Base-by-base conservation (phyloP, 2,113 vertebrate genomes). In the Nicator chloris region DNA sequence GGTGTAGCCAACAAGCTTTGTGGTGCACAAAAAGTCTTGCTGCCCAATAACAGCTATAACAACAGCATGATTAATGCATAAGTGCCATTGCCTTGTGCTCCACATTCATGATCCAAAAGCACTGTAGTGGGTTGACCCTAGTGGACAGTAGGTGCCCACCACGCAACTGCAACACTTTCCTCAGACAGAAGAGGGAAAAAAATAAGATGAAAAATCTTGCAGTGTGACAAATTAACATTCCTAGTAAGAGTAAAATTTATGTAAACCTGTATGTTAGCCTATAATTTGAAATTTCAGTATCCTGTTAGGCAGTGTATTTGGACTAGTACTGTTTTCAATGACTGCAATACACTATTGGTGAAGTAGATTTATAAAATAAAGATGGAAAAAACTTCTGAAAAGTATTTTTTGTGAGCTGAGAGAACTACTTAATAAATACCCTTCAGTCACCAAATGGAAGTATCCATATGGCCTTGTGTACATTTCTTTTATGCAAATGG, bases 51-150 rank as follows among this genome's bases (percentile, higher is more conserved):
- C 19, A 40, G 10, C 26, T 24, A 3, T 50, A 60, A 5, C 10
- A 40, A 12, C 20, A 91, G 7, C 4, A 59, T 0, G 2, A 5
- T 37, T 79, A n/a, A 42, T 31, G 33, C 6, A 68, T 15, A 66
- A 15, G 8, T 60, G 5, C 6, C 3, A 3, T 31, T 82, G 24
- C n/a, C 19, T 50, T 7, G 2, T 79, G 20, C 4, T 20, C 24
- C 19, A 2, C 5, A 3, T 15, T 35, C 0, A 1, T 11, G 6
- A 6, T 57, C 7, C 11, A 59, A 44, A 53, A 73, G 7, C 4
- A 26, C 2, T 26, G 11, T 30, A 3, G 7, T 20, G 6, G 1
- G 2, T 63, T 68, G 53, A 53, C 4, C 13, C 27, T 66, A 13
- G 8, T 47, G 27, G 13, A 39, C 16, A 12, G 7, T 31, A 60